Conservation (phyloP, 2,888 invertebrate species). For the Agonopterix subpropinquella region DNA sequence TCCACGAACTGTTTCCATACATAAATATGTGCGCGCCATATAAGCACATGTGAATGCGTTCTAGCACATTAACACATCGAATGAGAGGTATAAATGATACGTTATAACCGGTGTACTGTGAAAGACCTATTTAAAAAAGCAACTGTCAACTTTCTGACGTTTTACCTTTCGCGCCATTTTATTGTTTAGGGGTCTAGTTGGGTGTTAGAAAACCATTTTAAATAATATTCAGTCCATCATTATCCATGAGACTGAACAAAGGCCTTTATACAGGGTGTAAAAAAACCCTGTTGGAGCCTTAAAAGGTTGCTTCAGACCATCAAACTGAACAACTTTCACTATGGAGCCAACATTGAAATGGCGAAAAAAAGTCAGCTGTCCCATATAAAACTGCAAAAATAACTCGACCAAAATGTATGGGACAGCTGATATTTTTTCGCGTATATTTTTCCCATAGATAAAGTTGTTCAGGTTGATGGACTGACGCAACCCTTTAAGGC, state of each 20-base stretch:
- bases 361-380: too few species aligned
- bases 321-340: too few species aligned
- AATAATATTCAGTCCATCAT: not conserved
- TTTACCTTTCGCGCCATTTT: slow-evolving; percentile 11
- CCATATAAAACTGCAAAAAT: too few species aligned
- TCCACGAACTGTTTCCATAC: not conserved
- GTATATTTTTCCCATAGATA: too few species aligned
- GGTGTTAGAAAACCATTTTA: not conserved
- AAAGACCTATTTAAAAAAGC: slow-evolving; percentile 10
- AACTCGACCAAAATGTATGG: too few species aligned
- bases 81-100: not conserved
- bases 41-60: slow-evolving; percentile 7
- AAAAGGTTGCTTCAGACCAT: not conserved
- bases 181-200: slow-evolving; percentile 7
- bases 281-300: too few species aligned
- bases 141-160: slow-evolving; percentile 18
- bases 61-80: slow-evolving; percentile 7
- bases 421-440: too few species aligned
- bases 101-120: slow-evolving; percentile 2
- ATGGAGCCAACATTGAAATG: too few species aligned
- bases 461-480: too few species aligned
- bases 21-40: not conserved
- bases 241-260: too few species aligned
- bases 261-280: too few species aligned
- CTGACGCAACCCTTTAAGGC: too few species aligned